phyloP scores from a whole-genome alignment of 2,113 vertebrate genomes.

The cattle (Bos taurus) region DNA sequence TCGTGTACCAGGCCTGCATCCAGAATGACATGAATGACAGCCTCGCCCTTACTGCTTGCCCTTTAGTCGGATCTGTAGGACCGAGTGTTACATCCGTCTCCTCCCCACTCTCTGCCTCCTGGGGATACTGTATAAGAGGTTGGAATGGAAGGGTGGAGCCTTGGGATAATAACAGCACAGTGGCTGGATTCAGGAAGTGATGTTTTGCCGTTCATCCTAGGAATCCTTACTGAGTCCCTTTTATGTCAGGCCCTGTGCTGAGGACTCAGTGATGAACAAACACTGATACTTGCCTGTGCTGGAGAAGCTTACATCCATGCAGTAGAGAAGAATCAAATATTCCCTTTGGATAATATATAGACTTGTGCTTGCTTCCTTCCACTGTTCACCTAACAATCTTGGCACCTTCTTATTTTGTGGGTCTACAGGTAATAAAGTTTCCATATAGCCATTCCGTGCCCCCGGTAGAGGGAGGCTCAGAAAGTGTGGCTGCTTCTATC shows the following conservation, averaged over 20 bases:
- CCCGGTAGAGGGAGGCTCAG: neutral
- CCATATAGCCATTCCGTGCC: neutral
- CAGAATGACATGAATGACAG: neutral
- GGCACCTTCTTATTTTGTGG: neutral
- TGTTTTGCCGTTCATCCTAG: neutral
- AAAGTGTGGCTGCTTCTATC: neutral
- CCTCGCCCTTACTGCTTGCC: neutral
- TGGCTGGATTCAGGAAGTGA: neutral
- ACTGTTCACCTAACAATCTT: neutral
- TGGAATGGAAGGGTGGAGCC: neutral
- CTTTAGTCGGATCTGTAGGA: neutral
- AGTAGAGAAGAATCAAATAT: neutral
- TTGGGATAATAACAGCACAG: neutral
- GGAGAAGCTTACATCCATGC: neutral
- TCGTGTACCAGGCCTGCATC: neutral
- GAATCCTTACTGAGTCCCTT: neutral
- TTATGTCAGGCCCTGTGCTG: neutral
- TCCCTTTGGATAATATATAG: neutral
- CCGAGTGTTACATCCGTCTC: neutral
- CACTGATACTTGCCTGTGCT: neutral
- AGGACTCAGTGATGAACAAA: neutral
- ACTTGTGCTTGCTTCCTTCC: neutral
- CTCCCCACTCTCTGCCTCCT: neutral
- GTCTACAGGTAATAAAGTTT: neutral
- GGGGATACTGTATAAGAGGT: neutral